Evolutionary conservation across 1,140 invertebrate genomes (phyloP).

Genomic region (Drosophila pruinosa): DNA sequence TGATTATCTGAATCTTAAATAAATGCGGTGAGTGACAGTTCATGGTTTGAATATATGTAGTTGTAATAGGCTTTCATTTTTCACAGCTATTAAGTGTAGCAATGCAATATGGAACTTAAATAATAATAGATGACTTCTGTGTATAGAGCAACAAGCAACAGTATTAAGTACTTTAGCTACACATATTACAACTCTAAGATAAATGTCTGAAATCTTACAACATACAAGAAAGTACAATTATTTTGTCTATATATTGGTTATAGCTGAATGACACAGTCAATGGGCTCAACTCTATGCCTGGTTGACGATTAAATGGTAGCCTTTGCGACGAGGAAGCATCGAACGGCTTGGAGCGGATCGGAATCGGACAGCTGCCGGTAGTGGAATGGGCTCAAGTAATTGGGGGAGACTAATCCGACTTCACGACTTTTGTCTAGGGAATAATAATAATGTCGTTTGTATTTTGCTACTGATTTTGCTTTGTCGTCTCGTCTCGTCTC

Average conservation of each 20-base stretch:
- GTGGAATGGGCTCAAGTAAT: conserved; percentile 15
- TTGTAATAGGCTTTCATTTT: conserved; percentile 9
- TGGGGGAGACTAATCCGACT: background rate
- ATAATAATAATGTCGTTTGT: conserved; percentile 78
- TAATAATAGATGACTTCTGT: background rate
- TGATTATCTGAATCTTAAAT: background rate
- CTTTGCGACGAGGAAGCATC: conserved; percentile 54
- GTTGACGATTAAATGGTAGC: conserved; percentile 23
- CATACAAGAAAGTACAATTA: background rate
- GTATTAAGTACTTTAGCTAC: background rate
- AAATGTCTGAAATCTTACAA: background rate
- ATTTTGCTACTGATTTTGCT: conserved; percentile 58
- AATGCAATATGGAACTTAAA: background rate
- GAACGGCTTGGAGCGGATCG: conserved; percentile 36
- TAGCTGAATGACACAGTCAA: background rate
- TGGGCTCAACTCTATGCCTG: conserved; percentile 16
- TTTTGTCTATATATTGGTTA: background rate
- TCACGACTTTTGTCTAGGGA: conserved; percentile 50
- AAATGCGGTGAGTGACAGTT: background rate
- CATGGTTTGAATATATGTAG: background rate
- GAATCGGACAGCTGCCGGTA: conserved; percentile 71
- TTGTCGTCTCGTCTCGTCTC: conserved; percentile 6
- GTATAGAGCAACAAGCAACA: background rate
- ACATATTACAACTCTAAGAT: background rate
- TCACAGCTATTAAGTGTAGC: conserved; percentile 4